phyloP scores from a whole-genome alignment of 2,797 vertebrate species.

The Aythya fuligula region DNA sequence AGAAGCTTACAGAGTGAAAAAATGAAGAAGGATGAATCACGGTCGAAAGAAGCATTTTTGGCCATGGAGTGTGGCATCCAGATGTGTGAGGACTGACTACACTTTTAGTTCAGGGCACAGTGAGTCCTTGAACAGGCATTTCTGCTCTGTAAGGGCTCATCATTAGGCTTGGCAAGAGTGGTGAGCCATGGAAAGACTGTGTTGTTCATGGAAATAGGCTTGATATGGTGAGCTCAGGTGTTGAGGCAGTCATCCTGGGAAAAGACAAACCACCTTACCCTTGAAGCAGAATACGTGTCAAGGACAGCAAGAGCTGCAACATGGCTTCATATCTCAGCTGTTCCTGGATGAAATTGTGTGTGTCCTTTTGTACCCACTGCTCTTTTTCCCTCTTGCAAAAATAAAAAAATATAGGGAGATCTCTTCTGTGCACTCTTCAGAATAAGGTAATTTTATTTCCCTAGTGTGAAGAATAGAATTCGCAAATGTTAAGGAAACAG shows the following conservation, averaged over 20 bases:
- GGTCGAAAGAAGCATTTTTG: constrained; percentile 27
- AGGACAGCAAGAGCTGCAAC: neutral
- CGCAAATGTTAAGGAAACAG: neutral
- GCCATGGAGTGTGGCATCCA: constrained; percentile 1
- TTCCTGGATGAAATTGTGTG: neutral
- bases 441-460: neutral
- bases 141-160: neutral
- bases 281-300: neutral
- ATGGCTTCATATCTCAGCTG: neutral
- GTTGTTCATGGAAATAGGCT: neutral
- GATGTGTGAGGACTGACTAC: neutral
- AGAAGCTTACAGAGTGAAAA: constrained; percentile 43
- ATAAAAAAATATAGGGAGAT: neutral
- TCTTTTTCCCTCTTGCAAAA: neutral
- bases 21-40: constrained; percentile 33
- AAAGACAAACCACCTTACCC: neutral
- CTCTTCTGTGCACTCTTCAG: neutral
- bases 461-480: neutral
- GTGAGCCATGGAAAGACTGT: neutral
- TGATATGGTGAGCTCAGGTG: neutral
- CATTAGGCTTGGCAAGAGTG: neutral
- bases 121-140: neutral
- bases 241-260: neutral
- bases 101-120: neutral
- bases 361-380: neutral